Percentiles rank a stretch among this genome's conserved stretches.
Evolutionary conservation across 2,888 invertebrate species (phyloP).

Genomic region (Tiliacea aurago): DNA sequence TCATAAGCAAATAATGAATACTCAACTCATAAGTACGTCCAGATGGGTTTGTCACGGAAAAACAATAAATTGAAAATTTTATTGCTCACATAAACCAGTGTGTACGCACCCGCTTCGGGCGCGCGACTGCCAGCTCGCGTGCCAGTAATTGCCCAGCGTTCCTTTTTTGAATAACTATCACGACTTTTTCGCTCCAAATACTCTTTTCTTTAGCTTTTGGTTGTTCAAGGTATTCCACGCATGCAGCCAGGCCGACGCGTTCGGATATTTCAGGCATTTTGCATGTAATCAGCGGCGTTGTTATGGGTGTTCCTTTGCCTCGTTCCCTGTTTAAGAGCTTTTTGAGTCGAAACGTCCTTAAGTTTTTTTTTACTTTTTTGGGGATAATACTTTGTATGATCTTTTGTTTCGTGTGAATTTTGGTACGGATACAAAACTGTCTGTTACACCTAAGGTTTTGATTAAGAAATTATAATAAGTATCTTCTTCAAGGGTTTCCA

Average conservation of each 20-base stretch:
- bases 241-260: conserved; percentile 84
- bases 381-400: conserved; percentile 38
- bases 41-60: conserved; percentile 32
- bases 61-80: conserved; percentile 59
- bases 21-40: conserved; percentile 3
- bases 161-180: conserved; percentile 90
- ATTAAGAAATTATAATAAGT: conserved; percentile 37
- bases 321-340: conserved; percentile 61
- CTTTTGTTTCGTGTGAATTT: conserved; percentile 57
- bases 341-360: conserved; percentile 61
- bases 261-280: conserved; percentile 86
- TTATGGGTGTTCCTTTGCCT: conserved; percentile 66
- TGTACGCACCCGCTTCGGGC: conserved; percentile 79
- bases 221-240: conserved; percentile 85
- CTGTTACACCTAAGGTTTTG: neutral
- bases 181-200: conserved; percentile 90
- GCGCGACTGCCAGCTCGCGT: conserved; percentile 89
- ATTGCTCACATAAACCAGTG: conserved; percentile 68
- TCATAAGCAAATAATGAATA: neutral
- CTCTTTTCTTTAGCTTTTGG: conserved; percentile 80
- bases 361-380: conserved; percentile 41
- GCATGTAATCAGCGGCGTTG: conserved; percentile 66
- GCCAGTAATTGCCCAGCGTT: conserved; percentile 89
- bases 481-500: neutral
- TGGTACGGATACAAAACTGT: neutral